Conservation (phyloP, 2,888 invertebrate species). For the Pyrochroa serraticornis region DNA sequence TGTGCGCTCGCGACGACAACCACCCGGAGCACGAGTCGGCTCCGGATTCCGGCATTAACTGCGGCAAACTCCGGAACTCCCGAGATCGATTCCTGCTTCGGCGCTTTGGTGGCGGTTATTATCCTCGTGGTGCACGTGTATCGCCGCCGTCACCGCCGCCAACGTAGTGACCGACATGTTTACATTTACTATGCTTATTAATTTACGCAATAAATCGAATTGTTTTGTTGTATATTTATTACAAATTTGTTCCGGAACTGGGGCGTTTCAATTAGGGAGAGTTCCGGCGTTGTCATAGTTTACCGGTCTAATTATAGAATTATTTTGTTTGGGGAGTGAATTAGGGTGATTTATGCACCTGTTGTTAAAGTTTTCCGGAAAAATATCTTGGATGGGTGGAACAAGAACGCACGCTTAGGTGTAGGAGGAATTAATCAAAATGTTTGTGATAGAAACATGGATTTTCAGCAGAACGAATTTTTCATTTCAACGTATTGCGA, state of each 20-base stretch:
- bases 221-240: not conserved
- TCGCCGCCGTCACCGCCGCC: slow-evolving; percentile 3
- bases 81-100: slow-evolving; percentile 47
- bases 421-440: too few relatives aligned
- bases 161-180: slow-evolving; percentile 8
- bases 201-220: not conserved
- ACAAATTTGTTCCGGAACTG: slow-evolving; percentile 5
- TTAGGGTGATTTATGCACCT: too few relatives aligned
- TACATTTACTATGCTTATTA: slow-evolving; percentile 27
- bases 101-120: slow-evolving; percentile 33
- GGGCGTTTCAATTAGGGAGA: slow-evolving; percentile 2
- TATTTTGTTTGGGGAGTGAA: too few relatives aligned
- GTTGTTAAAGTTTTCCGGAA: too few relatives aligned
- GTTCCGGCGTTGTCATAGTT: too few relatives aligned
- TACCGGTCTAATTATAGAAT: too few relatives aligned
- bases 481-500: too few relatives aligned
- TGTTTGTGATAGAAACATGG: too few relatives aligned
- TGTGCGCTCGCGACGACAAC: slow-evolving; percentile 34
- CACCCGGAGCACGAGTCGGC: slow-evolving; percentile 43
- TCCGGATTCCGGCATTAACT: slow-evolving; percentile 43
- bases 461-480: too few relatives aligned
- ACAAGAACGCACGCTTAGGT: too few relatives aligned
- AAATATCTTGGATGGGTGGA: too few relatives aligned
- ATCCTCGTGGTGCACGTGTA: slow-evolving; percentile 32
- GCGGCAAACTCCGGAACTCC: slow-evolving; percentile 40